Evolutionary conservation across 2,113 vertebrate species (phyloP).

Genomic region (Thunnus thynnus): DNA sequence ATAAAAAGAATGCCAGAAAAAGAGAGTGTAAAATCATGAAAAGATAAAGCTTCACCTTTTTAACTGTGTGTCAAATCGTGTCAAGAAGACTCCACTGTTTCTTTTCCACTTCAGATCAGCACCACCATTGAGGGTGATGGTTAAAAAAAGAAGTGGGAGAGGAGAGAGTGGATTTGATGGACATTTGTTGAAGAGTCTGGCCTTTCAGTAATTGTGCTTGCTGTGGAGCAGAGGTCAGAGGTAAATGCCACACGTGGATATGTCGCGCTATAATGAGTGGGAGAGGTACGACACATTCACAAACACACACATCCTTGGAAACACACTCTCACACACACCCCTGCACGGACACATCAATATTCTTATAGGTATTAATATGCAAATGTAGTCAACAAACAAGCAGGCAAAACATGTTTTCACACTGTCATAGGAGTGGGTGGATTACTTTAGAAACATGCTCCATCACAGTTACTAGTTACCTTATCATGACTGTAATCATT

Average conservation of each 20-base stretch:
- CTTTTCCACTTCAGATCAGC: slow-evolving; percentile 17
- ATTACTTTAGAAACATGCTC: slow-evolving; percentile 36
- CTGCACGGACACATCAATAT: neutral
- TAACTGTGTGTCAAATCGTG: slow-evolving; percentile 39
- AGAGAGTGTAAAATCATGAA: slow-evolving; percentile 3
- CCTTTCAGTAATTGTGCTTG: slow-evolving; percentile 82
- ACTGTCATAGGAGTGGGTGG: neutral
- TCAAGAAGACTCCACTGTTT: neutral
- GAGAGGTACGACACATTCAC: slow-evolving; percentile 43
- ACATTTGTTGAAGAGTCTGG: slow-evolving; percentile 72
- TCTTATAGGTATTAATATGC: slow-evolving; percentile 35
- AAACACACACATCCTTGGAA: slow-evolving; percentile 31
- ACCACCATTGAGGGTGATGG: neutral
- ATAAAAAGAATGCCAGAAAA: slow-evolving; percentile 11
- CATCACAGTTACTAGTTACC: slow-evolving; percentile 23
- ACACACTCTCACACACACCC: slow-evolving; percentile 22
- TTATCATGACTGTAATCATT: slow-evolving; percentile 62
- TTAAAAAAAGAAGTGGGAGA: slow-evolving; percentile 11
- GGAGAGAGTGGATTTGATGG: slow-evolving; percentile 63
- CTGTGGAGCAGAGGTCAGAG: slow-evolving; percentile 78
- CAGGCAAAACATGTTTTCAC: slow-evolving; percentile 29
- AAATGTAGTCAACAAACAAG: slow-evolving; percentile 43
- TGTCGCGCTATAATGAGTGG: slow-evolving; percentile 77
- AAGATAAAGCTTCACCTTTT: slow-evolving; percentile 42
- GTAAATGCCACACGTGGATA: slow-evolving; percentile 80